Conservation (phyloP, 2,113 vertebrate species). For the Aptenodytes forsteri region DNA sequence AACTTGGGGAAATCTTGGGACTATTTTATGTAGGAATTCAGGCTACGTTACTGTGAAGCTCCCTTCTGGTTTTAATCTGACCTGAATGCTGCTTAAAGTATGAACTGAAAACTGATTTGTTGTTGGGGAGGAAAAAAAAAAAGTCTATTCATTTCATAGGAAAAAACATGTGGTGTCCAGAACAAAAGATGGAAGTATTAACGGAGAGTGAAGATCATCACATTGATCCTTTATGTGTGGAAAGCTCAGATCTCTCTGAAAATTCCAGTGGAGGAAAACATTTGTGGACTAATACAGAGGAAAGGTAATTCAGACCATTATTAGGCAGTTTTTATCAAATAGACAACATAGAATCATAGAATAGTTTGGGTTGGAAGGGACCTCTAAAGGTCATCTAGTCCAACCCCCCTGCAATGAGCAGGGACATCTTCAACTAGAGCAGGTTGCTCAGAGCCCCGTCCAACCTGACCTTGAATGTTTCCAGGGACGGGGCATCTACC, state of each 20-base stretch:
- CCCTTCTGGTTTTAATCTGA: neutral
- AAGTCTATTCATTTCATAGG: constrained; percentile 42
- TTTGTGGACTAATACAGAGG: constrained; percentile 61
- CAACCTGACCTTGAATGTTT: too few relatives aligned
- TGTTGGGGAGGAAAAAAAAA: neutral
- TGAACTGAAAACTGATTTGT: neutral
- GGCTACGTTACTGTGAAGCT: neutral
- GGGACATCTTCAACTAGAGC: too few relatives aligned
- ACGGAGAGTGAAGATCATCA: neutral
- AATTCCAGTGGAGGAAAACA: neutral
- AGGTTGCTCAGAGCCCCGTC: too few relatives aligned
- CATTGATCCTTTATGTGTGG: neutral
- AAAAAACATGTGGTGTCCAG: constrained; percentile 35
- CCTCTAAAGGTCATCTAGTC: too few relatives aligned
- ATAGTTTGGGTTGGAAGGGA: too few relatives aligned
- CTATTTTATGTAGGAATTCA: neutral
- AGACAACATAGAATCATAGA: neutral
- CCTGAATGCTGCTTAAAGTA: neutral
- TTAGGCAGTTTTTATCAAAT: neutral
- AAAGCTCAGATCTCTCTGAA: neutral
- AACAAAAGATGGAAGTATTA: constrained; percentile 45
- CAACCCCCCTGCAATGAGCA: too few relatives aligned
- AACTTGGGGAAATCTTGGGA: neutral
- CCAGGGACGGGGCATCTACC: too few relatives aligned
- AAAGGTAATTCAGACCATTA: constrained; percentile 67